Percentiles rank a stretch among this genome's conserved stretches.
phyloP scores from a whole-genome alignment of 2,113 vertebrate genomes.

The Ammospiza nelsoni region DNA sequence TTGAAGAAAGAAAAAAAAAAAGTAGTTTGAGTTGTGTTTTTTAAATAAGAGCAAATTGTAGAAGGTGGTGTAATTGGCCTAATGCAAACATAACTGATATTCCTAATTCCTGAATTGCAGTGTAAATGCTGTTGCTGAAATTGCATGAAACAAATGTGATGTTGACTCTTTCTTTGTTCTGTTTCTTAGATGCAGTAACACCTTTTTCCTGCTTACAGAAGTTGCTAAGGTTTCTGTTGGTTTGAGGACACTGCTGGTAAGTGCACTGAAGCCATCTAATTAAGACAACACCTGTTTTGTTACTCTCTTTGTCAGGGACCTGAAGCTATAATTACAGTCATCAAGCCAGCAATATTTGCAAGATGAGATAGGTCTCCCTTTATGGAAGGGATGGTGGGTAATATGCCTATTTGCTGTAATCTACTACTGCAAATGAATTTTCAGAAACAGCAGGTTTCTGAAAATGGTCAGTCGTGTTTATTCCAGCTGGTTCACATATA shows the following conservation, averaged over 20 bases:
- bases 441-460: background rate
- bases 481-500: background rate
- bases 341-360: background rate
- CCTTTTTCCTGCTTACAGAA: background rate
- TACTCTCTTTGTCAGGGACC: background rate
- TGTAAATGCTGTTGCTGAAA: background rate
- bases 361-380: background rate
- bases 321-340: background rate
- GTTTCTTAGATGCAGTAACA: conserved; percentile 27
- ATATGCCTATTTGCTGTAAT: background rate
- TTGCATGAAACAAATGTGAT: background rate
- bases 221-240: background rate
- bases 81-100: background rate
- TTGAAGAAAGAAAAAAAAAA: background rate
- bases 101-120: background rate
- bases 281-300: background rate
- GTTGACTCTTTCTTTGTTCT: background rate
- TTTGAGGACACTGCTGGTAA: background rate
- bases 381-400: background rate
- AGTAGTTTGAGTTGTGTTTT: background rate
- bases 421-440: background rate
- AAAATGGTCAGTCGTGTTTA: background rate
- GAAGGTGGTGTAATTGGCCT: background rate
- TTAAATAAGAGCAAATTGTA: background rate
- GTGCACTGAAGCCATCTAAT: background rate